Percentiles rank a stretch among this genome's conserved stretches.
These are phyloP conservation scores for Cacatua alba DNA, from an alignment of 2,113 vertebrate species.

Conservation along the genomic window DNA sequence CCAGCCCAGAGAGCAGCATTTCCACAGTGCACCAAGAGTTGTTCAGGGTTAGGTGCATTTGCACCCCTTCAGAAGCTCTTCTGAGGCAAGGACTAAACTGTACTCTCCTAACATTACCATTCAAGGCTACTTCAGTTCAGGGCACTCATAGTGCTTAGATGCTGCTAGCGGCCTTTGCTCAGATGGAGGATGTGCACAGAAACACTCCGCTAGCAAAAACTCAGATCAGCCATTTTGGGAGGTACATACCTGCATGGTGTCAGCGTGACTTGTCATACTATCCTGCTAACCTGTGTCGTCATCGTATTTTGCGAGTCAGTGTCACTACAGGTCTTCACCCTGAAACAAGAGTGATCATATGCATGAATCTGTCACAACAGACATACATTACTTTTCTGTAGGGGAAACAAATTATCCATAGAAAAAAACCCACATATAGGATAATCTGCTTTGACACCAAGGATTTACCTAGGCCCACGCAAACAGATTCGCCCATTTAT, in stretches of 20 bases:
- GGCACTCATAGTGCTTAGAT: accelerated
- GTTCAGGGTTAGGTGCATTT: accelerated
- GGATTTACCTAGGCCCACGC: constrained; percentile 48
- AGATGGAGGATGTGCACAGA: not conserved
- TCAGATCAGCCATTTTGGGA: not conserved
- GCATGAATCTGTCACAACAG: not conserved
- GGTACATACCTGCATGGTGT: constrained; percentile 16
- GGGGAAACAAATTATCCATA: constrained; percentile 18
- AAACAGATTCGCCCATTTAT: constrained; percentile 40
- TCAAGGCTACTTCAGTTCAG: accelerated
- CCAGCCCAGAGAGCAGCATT: not conserved
- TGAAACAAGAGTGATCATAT: not conserved
- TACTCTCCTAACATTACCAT: accelerated
- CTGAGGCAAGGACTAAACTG: accelerated
- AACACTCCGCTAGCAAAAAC: not conserved
- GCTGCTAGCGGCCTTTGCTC: not conserved
- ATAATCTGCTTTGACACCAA: constrained; percentile 48
- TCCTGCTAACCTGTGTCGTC: not conserved
- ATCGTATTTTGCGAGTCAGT: not conserved
- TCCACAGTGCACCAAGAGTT: accelerated
- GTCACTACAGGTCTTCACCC: not conserved
- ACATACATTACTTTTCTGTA: not conserved
- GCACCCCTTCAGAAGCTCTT: not conserved
- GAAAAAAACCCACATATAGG: not conserved
- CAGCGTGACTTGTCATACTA: not conserved